Percentiles rank a stretch among this genome's conserved stretches.
These are phyloP conservation scores for Hyposmocoma kahamanoa DNA, from an alignment of 1,140 invertebrate species.

Conservation along the genomic window DNA sequence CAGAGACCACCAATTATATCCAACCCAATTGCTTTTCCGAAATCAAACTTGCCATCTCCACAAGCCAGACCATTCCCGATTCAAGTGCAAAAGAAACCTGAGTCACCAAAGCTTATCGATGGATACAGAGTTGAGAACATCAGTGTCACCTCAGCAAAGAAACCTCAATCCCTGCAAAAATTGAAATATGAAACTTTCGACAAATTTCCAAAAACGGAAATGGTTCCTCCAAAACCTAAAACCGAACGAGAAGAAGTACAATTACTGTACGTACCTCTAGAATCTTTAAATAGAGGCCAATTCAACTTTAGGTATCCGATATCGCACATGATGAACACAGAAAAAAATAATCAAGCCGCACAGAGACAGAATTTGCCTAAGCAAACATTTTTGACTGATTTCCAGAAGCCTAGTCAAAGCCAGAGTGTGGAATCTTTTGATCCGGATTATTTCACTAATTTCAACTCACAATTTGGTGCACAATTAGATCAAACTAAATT, in stretches of 20 bases:
- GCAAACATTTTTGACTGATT: conserved; percentile 43
- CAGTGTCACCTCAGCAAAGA: conserved; percentile 35
- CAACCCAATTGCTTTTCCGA: conserved; percentile 21
- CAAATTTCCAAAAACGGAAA: conserved; percentile 29
- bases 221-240: conserved; percentile 33
- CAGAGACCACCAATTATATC: conserved; percentile 22
- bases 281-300: conserved; percentile 79
- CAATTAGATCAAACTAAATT: conserved; percentile 43
- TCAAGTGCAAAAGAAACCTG: conserved; percentile 30
- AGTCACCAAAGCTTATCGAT: conserved; percentile 53
- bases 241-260: conserved; percentile 81
- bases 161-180: conserved; percentile 48
- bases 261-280: conserved; percentile 85
- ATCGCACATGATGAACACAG: conserved; percentile 40
- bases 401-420: conserved; percentile 25
- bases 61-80: conserved; percentile 35
- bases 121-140: conserved; percentile 61
- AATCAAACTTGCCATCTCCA: conserved; percentile 28
- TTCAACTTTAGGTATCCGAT: conserved; percentile 58
- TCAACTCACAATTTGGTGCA: conserved; percentile 39
- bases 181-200: conserved; percentile 47
- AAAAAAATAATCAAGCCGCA: conserved; percentile 30
- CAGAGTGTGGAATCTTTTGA: conserved; percentile 35
- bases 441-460: conserved; percentile 32
- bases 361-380: conserved; percentile 28